phyloP scores from a whole-genome alignment of 2,113 vertebrate species.

The Psittacara wagleri region DNA sequence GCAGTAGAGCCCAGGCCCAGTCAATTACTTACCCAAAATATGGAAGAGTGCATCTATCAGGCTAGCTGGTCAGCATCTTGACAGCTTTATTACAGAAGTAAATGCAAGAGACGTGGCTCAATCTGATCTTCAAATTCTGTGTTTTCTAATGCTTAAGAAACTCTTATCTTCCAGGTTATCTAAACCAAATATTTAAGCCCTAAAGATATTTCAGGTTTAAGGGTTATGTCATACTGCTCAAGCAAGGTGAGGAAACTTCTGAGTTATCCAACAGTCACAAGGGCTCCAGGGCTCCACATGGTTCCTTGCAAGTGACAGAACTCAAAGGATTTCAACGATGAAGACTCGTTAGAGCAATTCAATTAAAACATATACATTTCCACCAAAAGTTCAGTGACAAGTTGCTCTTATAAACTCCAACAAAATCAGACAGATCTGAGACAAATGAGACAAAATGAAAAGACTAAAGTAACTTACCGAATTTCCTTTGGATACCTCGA shows the following conservation, averaged over 20 bases:
- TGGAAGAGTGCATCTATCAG: not conserved
- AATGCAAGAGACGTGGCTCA: not conserved
- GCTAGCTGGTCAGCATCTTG: not conserved
- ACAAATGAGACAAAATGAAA: constrained; percentile 40
- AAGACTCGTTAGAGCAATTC: constrained; percentile 17
- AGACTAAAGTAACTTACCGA: constrained; percentile 1
- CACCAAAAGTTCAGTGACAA: constrained; percentile 10
- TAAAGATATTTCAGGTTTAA: not conserved
- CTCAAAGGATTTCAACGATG: not conserved
- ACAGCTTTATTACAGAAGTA: not conserved
- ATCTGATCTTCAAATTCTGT: not conserved
- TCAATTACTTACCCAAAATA: not conserved
- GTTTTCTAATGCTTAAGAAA: not conserved
- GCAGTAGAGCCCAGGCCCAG: not conserved
- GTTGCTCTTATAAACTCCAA: constrained; percentile 22
- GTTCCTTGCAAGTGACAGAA: not conserved
- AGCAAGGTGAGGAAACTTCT: not conserved
- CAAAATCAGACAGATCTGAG: constrained; percentile 25
- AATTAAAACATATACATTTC: constrained; percentile 14
- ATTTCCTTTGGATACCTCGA: constrained; percentile 42
- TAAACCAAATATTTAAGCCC: not conserved
- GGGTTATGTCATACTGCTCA: not conserved
- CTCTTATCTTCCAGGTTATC: not conserved
- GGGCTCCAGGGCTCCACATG: fast-evolving
- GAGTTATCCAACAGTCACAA: not conserved